phyloP scores from a whole-genome alignment of 2,888 invertebrate genomes.

The Pammene fasciana region DNA sequence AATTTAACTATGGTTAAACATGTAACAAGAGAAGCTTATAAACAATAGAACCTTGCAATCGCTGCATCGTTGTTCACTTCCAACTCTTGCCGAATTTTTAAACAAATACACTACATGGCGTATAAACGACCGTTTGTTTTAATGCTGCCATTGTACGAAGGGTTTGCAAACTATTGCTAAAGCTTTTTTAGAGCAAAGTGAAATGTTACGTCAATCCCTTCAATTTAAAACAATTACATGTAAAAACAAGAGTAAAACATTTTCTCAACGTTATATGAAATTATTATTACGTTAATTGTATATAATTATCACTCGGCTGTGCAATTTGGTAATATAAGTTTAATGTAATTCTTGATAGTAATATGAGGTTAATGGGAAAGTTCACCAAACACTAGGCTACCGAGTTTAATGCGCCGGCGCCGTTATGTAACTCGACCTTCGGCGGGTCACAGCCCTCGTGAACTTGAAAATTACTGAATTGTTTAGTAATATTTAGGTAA shows the following conservation, averaged over 20 bases:
- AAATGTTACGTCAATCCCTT: neutral
- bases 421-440: conserved; percentile 26
- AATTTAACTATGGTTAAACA: neutral
- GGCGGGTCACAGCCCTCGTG: conserved; percentile 21
- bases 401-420: conserved; percentile 26
- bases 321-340: neutral
- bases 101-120: neutral
- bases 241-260: neutral
- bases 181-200: neutral
- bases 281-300: conserved; percentile 1
- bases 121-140: neutral
- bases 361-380: conserved; percentile 12
- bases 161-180: neutral
- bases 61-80: neutral
- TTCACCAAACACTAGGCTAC: conserved; percentile 1
- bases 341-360: neutral
- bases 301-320: neutral
- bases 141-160: neutral
- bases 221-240: neutral
- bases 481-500: neutral
- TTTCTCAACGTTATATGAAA: neutral
- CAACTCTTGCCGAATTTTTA: neutral
- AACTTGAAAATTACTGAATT: conserved; percentile 31
- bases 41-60: conserved; percentile 1
- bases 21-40: neutral